A percentile compares a stretch with the other conserved stretches of the same genome.
These are phyloP conservation scores for Nestor notabilis DNA, from an alignment of 2,113 vertebrate species.

Conservation along the genomic window DNA sequence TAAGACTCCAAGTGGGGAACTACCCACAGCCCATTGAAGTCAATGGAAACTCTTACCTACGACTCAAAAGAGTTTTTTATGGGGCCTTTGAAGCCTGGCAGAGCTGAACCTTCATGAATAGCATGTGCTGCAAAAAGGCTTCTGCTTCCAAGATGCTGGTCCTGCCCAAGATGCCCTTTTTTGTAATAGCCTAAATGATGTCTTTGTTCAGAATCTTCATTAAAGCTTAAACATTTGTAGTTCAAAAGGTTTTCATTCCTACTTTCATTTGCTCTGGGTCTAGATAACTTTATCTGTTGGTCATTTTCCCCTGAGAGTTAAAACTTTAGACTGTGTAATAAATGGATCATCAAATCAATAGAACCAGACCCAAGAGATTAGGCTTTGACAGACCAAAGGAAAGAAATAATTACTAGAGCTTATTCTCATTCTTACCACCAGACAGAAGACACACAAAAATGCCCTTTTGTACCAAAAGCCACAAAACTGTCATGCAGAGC, in stretches of 20 bases:
- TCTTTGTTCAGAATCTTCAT: constrained; percentile 17
- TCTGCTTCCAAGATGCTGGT: neutral
- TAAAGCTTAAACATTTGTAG: neutral
- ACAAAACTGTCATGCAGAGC: neutral
- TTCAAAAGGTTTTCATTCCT: neutral
- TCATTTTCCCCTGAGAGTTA: neutral
- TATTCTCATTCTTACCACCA: neutral
- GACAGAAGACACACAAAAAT: neutral
- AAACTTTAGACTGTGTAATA: constrained; percentile 24
- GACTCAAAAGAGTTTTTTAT: neutral
- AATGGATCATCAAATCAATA: constrained; percentile 15
- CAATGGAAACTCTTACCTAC: neutral
- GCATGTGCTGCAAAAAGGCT: neutral
- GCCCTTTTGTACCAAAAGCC: neutral
- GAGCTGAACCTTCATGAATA: neutral
- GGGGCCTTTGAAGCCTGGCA: neutral
- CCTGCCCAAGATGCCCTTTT: neutral
- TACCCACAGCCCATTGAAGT: neutral
- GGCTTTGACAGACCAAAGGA: neutral
- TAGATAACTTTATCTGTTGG: constrained; percentile 14
- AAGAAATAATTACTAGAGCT: neutral
- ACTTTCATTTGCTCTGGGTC: neutral
- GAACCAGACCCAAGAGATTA: constrained; percentile 1
- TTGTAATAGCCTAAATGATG: neutral
- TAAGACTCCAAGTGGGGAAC: neutral